Percentiles rank a stretch among this genome's conserved stretches.
phyloP scores from a whole-genome alignment of 2,113 vertebrate genomes.

The Leucopternis melanops region DNA sequence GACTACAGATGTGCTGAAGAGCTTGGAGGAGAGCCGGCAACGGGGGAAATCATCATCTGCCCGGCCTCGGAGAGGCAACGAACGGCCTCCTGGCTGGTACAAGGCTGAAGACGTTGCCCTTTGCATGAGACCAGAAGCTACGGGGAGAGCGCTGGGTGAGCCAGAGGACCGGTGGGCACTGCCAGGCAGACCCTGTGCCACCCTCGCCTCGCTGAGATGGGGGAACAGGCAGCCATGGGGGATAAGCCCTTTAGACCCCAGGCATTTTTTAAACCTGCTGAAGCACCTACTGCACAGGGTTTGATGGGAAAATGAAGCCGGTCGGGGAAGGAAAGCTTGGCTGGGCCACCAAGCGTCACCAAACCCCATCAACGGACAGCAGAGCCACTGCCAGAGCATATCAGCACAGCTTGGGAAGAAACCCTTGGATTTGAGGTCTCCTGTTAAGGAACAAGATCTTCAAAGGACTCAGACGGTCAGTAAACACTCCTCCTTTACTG shows the following conservation, averaged over 20 bases:
- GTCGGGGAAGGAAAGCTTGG: background rate
- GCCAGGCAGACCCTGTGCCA: background rate
- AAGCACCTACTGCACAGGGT: background rate
- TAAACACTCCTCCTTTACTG: background rate
- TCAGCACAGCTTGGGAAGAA: background rate
- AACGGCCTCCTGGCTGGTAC: no score
- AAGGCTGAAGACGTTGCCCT: background rate
- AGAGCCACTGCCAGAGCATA: rapidly evolving
- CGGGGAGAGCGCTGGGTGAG: background rate
- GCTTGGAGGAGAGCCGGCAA: background rate
- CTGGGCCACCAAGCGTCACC: background rate
- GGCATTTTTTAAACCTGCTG: background rate
- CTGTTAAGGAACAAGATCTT: background rate
- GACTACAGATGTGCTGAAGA: rapidly evolving
- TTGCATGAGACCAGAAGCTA: background rate
- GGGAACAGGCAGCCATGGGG: no score
- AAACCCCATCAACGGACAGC: background rate
- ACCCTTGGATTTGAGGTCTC: background rate
- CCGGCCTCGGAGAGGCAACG: background rate
- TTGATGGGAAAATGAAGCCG: background rate
- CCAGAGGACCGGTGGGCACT: background rate
- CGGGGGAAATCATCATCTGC: background rate
- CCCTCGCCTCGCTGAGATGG: background rate
- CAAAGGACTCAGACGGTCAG: background rate
- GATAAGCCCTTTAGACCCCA: background rate